Base-by-base conservation (phyloP, 2,888 invertebrate species). In the Vandiemenella viatica region DNA sequence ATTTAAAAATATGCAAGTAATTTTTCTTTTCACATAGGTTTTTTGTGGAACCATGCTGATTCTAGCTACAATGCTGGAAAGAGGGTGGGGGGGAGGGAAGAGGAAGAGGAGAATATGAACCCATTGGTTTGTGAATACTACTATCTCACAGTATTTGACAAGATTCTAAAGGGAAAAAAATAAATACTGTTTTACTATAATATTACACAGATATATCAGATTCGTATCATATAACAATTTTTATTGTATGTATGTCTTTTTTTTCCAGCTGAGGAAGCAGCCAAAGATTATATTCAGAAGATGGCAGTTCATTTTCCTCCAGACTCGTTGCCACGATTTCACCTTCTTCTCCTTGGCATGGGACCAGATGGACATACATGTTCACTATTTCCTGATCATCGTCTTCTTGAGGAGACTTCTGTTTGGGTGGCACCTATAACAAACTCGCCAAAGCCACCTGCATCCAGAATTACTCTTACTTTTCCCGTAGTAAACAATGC, bases 311-410 rank as follows among this genome's bases (percentile, higher is more conserved):
- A 74, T 48, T 85, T 88, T 56, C 73, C 68, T 54, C 74, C 62
- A 45, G 71, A 63, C n/a, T 61, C 56, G 7, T 59, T 76, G 47
- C 88, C 89, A 0, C 63, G 73, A 53, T 92, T 96, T 64, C 93
- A 98, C 67, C 65, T 96, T 43, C 69, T 97, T 1, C 70, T 99
- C 8, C 71, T 99, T 18, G 98, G 98, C 13, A 84, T 97, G 79
- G 98, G 98, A 0, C 96, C 95, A 0, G 98, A 98, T 63, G 97
- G 97, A 0, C 98, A 98, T 66, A 97, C 96, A 0, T 95, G 95
- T 62, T 97, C 97, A 0, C 67, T 98, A 15, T 98, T 98, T 68
- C 97, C 98, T 0, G 80, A 75, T 0, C 88, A 89, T 63, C 65
- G 68, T 0, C 63, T 82, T 6, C 67, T 88, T 2, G 62, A 76